Evolutionary conservation across 2,888 invertebrate species (phyloP).

Genomic region (Rhimphoctona megacephalus): DNA sequence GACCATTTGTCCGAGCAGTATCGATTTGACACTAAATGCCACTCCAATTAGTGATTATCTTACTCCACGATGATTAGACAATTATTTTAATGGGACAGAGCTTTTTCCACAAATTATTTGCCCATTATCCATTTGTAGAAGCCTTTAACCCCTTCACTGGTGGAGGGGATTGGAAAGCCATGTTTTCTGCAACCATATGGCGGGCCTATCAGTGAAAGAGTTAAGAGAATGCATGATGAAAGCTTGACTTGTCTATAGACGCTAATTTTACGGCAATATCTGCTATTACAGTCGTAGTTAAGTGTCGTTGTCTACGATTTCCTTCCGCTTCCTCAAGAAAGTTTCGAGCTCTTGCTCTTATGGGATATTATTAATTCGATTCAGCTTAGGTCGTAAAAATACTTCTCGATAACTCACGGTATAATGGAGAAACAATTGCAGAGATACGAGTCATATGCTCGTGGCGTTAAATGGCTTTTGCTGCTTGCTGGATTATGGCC

Average conservation of each 20-base stretch:
- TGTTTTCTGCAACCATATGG: no score
- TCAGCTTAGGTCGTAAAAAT: neutral
- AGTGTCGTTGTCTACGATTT: neutral
- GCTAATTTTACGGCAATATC: constrained; percentile 2
- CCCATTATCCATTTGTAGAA: constrained; percentile 1
- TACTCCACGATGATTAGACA: neutral
- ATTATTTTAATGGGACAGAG: neutral
- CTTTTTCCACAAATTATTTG: neutral
- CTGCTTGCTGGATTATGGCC: constrained; percentile 67
- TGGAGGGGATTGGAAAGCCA: no score
- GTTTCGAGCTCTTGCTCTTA: neutral
- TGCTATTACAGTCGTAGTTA: neutral
- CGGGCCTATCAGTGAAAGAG: no score
- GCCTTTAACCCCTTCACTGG: no score
- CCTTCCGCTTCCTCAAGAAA: neutral
- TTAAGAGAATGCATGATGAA: constrained; percentile 20
- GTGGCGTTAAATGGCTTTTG: constrained; percentile 48
- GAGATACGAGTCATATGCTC: constrained; percentile 52
- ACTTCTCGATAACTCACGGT: neutral
- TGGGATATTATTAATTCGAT: neutral
- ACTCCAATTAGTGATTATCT: constrained; percentile 3
- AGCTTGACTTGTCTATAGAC: neutral
- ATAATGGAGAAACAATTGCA: constrained; percentile 47
- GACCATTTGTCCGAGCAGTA: neutral
- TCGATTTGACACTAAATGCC: neutral